These are phyloP conservation scores for Tragulus kanchil DNA, from an alignment of 2,113 vertebrate species.

Conservation along the genomic window DNA sequence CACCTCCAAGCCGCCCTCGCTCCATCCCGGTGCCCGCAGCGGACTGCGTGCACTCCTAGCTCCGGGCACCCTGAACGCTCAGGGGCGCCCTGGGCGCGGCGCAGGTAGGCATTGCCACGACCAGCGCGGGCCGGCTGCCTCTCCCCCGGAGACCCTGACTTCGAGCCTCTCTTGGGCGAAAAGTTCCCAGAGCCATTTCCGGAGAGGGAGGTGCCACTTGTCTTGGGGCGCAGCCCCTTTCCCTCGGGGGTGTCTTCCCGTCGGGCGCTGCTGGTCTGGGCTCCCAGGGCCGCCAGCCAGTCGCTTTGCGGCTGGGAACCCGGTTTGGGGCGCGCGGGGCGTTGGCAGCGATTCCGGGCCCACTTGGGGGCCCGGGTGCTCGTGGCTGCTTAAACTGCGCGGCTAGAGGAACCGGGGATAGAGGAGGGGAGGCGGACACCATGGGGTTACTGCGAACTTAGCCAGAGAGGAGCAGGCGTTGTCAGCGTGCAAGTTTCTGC, in stretches of 20 bases:
- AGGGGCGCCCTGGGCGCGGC: neutral
- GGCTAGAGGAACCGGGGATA: neutral
- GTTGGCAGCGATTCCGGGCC: neutral
- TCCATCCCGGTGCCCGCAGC: neutral
- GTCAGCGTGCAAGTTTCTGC: neutral
- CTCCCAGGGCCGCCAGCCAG: fast-evolving
- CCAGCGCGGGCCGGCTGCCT: neutral
- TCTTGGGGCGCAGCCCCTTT: neutral
- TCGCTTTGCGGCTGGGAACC: neutral
- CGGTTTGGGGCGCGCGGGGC: neutral
- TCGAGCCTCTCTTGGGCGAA: neutral
- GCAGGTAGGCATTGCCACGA: neutral
- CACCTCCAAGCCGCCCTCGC: neutral
- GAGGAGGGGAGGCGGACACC: neutral
- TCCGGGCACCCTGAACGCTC: neutral
- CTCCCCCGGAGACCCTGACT: neutral
- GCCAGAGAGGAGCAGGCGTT: neutral
- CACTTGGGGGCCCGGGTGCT: neutral
- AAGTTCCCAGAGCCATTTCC: slow-evolving; percentile 61
- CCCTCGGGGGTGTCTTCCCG: neutral
- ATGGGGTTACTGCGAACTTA: neutral
- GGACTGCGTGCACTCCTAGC: neutral
- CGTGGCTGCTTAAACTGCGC: slow-evolving; percentile 29
- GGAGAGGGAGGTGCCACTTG: slow-evolving; percentile 68
- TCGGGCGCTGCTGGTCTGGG: neutral